phyloP scores from a whole-genome alignment of 1,140 invertebrate genomes.

The Heliconius hermathena region DNA sequence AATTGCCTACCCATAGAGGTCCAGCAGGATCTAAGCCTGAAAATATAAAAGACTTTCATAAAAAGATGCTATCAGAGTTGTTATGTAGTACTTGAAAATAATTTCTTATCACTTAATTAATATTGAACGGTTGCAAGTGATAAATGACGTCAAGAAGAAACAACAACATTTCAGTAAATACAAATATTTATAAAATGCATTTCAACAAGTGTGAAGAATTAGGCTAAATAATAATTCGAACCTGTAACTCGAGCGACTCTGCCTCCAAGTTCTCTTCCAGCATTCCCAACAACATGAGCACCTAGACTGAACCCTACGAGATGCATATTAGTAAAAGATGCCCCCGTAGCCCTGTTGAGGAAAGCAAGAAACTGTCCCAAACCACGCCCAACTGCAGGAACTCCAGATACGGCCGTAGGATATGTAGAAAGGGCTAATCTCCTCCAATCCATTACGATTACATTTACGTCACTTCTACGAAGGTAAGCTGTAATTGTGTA shows the following conservation, averaged over 20 bases:
- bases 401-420: background rate
- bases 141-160: background rate
- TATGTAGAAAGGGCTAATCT: background rate
- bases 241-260: conserved; percentile 54
- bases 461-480: background rate
- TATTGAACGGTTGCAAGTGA: too few species aligned
- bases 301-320: conserved; percentile 90
- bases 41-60: background rate
- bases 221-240: conserved; percentile 23
- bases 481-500: background rate
- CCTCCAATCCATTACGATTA: background rate
- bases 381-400: conserved; percentile 55
- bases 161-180: background rate
- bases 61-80: too few species aligned
- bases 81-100: too few species aligned
- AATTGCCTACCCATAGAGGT: conserved; percentile 48
- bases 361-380: conserved; percentile 77
- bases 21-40: conserved; percentile 55
- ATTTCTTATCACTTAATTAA: too few species aligned
- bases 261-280: conserved; percentile 69
- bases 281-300: conserved; percentile 84
- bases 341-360: conserved; percentile 56
- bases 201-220: background rate
- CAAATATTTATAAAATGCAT: too few species aligned
- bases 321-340: conserved; percentile 84